Base-by-base conservation (phyloP, 2,113 vertebrate species). In the Sinocyclocheilus anophthalmus region DNA sequence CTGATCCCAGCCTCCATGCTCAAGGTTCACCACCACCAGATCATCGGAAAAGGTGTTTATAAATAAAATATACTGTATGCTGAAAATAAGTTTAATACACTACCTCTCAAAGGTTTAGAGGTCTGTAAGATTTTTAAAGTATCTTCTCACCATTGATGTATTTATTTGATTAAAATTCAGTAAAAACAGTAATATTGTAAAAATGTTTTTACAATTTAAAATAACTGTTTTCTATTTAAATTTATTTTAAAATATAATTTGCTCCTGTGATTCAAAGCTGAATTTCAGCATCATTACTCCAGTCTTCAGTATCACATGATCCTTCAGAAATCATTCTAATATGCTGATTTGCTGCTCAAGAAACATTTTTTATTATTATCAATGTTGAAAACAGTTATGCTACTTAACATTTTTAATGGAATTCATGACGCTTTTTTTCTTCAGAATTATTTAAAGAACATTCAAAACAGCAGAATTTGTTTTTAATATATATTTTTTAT, bases 21-120 rank as follows among this genome's bases (percentile, higher is more conserved):
- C 10, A 16, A 96, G 33, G 96, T 95, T 26, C 96, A 98, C 85
- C 93, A 93, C 42, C 95, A 98, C 87, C 95, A 61, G 82, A 94
- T 99, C 92, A 99, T 99, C 55, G 97, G 98, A 87, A 99, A 97
- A 95, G 97, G 98, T 98, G 84, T 53, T 39, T 20, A 18, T 10
- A 7, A 59, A 22, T 22, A 42, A 61, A 55, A 24, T 5, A 42
- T 42, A 0, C 37, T 13, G 37, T 22, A 37, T 57, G 50, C 50
- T 78, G 12, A n/a, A 48, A 45, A 42, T 14, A 79, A 24, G 39
- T 24, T 14, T 22, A 45, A 24, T n/a, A 24, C 39, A 24, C 42
- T 24, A 48, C 20, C 39, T 13, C 39, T 75, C 42, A 14, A 75
- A 45, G 7, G 22, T 48, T 45, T 75, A 2, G 18, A 22, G 20